Evolutionary conservation across 2,888 invertebrate genomes (phyloP).

Genomic region (Glyphotaelius pellucidus): DNA sequence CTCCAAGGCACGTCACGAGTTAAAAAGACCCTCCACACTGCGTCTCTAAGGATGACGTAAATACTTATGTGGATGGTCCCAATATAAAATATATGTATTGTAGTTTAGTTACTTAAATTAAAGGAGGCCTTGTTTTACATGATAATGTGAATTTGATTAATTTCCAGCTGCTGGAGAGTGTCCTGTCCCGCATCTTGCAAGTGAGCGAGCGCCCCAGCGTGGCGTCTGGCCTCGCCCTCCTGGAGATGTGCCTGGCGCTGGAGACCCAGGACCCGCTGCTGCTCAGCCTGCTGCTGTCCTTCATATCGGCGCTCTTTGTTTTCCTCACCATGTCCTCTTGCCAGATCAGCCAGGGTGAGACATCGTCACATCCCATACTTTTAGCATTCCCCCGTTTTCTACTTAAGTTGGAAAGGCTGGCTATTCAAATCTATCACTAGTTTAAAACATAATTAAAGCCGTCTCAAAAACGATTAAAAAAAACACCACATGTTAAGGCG

Average conservation of each 20-base stretch:
- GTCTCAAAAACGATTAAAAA: too few relatives aligned
- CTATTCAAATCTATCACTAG: too few relatives aligned
- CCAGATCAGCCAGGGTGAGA: constrained; percentile 78
- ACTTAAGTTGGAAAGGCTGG: background rate
- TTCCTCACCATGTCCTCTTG: constrained; percentile 93
- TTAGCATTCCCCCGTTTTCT: background rate
- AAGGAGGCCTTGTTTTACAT: background rate
- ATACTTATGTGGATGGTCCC: too few relatives aligned
- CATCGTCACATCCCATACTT: background rate
- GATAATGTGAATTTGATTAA: background rate
- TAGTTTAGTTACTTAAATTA: too few relatives aligned
- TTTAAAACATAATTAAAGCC: too few relatives aligned
- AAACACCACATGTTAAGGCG: too few relatives aligned
- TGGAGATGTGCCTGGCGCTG: constrained; percentile 87
- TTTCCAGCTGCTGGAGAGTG: constrained; percentile 85
- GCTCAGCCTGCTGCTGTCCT: constrained; percentile 90
- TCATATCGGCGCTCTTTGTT: constrained; percentile 93
- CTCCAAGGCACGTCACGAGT: too few relatives aligned
- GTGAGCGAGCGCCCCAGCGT: constrained; percentile 86
- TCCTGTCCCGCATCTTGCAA: constrained; percentile 86
- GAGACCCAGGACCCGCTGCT: constrained; percentile 88
- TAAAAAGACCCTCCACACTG: too few relatives aligned
- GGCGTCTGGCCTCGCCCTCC: constrained; percentile 84
- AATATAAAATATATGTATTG: too few relatives aligned
- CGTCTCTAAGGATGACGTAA: too few relatives aligned